A percentile compares a stretch with the other conserved stretches of the same genome.
These are phyloP conservation scores for Myodes glareolus DNA, from an alignment of 2,113 vertebrate species.

Conservation along the genomic window DNA sequence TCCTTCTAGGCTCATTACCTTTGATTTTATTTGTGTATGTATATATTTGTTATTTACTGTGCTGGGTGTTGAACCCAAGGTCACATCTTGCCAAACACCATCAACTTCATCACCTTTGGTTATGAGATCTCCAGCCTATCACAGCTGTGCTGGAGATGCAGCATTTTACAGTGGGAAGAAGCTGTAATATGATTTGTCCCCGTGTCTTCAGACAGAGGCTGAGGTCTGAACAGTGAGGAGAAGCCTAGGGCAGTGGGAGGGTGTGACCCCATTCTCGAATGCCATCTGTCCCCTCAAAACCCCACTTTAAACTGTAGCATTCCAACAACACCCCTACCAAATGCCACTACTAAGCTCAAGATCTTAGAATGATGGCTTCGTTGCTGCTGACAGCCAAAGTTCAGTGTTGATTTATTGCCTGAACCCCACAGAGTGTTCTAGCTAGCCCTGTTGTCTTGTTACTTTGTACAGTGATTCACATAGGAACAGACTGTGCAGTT, in stretches of 20 bases:
- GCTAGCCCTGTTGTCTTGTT: neutral
- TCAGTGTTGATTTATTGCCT: neutral
- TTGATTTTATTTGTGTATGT: neutral
- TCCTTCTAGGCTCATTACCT: neutral
- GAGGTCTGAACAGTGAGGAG: neutral
- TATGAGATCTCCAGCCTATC: neutral
- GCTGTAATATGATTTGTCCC: neutral
- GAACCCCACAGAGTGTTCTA: neutral
- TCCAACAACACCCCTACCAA: neutral
- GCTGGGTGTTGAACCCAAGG: neutral
- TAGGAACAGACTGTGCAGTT: neutral
- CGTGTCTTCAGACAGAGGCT: neutral
- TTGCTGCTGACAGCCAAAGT: neutral
- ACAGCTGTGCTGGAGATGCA: neutral
- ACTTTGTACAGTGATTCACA: neutral
- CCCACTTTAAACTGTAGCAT: neutral
- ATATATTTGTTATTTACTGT: neutral
- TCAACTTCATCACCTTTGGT: neutral
- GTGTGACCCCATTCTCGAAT: too few relatives aligned
- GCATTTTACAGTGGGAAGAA: neutral
- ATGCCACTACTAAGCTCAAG: neutral
- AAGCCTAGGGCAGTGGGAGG: neutral
- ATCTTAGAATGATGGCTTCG: neutral
- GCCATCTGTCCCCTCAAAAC: neutral
- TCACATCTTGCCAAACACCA: neutral